Evolutionary conservation across 1,140 invertebrate species (phyloP).

Genomic region (Propsilocerus akamusi): DNA sequence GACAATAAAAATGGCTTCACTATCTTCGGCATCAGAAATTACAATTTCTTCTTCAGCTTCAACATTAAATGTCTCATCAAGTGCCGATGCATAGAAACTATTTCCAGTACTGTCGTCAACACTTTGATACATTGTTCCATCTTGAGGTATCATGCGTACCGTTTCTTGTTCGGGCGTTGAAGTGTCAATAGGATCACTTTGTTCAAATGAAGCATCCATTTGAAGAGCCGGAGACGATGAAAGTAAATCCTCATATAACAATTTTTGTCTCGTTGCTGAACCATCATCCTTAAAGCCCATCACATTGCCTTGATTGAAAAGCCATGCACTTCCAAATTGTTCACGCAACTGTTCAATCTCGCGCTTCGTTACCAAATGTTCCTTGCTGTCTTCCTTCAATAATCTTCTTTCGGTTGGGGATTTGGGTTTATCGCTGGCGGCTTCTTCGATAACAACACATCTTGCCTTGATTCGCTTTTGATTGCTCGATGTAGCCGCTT

Average conservation of each 20-base stretch:
- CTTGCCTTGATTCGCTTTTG: constrained; percentile 13
- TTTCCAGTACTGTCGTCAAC: not conserved
- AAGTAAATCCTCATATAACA: constrained; percentile 15
- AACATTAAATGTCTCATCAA: not conserved
- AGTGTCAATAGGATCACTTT: not conserved
- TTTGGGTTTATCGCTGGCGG: constrained; percentile 6
- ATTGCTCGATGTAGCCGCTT: constrained; percentile 7
- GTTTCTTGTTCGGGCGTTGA: constrained; percentile 1
- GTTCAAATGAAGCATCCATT: not conserved
- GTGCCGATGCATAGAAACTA: not conserved
- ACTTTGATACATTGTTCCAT: not conserved
- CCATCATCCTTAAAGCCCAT: constrained; percentile 25
- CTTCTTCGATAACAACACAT: constrained; percentile 18
- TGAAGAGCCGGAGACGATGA: not conserved
- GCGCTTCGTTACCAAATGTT: constrained; percentile 37
- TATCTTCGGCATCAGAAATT: constrained; percentile 21
- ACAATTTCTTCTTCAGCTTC: not conserved
- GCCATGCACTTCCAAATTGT: constrained; percentile 37
- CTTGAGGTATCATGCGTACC: not conserved
- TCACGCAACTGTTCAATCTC: constrained; percentile 34
- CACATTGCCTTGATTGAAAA: constrained; percentile 31
- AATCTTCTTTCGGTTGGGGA: constrained; percentile 7
- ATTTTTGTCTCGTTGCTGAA: constrained; percentile 7
- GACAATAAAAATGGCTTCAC: constrained; percentile 17
- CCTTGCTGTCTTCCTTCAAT: constrained; percentile 17